phyloP scores from a whole-genome alignment of 2,888 invertebrate genomes.

The Idaea dimidiata region DNA sequence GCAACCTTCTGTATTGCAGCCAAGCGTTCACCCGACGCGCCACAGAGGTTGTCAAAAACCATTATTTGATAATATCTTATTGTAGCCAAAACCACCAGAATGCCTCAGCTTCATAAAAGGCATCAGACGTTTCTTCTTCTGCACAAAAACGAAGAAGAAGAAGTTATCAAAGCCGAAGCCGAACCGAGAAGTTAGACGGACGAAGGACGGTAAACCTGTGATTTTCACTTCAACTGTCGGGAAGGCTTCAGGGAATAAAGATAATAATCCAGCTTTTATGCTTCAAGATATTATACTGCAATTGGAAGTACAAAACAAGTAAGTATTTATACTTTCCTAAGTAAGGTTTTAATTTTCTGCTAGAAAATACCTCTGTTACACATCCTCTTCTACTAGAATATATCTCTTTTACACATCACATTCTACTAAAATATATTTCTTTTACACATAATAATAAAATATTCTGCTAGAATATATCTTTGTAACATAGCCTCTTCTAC shows the following conservation, averaged over 20 bases:
- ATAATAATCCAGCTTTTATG: conserved; percentile 80
- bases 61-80: conserved; percentile 16
- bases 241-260: conserved; percentile 64
- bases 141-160: conserved; percentile 66
- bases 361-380: too few species aligned
- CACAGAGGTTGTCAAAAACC: too few species aligned
- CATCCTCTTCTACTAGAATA: too few species aligned
- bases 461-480: too few species aligned
- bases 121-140: conserved; percentile 71
- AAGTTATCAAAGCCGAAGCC: conserved; percentile 43
- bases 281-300: conserved; percentile 86
- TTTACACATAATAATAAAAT: too few species aligned
- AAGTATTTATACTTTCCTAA: conserved; percentile 28
- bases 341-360: too few species aligned
- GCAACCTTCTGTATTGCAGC: too few species aligned
- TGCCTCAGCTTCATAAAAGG: conserved; percentile 69
- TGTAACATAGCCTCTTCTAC: too few species aligned
- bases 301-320: conserved; percentile 85
- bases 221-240: conserved; percentile 74
- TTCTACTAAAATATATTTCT: too few species aligned
- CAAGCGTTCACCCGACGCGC: too few species aligned
- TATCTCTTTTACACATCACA: too few species aligned
- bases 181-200: conserved; percentile 33
- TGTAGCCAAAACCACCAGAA: conserved; percentile 66
- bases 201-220: conserved; percentile 48